Percentiles rank a stretch among this genome's conserved stretches.
These are phyloP conservation scores for Clarias pachynema DNA, from an alignment of 2,797 vertebrate genomes.

Conservation along the genomic window DNA sequence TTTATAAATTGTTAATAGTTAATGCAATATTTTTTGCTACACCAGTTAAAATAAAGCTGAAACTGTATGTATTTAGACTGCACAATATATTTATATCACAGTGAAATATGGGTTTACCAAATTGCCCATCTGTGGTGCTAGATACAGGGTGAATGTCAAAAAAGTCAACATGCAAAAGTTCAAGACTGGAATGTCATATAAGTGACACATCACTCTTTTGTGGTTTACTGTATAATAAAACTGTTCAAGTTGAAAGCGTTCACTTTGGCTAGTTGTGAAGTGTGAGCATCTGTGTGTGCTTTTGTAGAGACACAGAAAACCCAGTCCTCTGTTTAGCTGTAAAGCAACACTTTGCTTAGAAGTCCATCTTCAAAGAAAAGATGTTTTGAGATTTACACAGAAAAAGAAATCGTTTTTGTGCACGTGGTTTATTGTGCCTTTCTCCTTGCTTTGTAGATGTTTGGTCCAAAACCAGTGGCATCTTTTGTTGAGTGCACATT, in stretches of 20 bases:
- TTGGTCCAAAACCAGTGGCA: not conserved
- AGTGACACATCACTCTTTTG: not conserved
- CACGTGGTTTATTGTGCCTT: not conserved
- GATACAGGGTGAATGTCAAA: not conserved
- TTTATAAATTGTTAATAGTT: no score
- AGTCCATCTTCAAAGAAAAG: not conserved
- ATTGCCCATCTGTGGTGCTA: not conserved
- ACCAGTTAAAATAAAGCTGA: no score
- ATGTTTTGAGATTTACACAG: no score
- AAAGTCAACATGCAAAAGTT: not conserved
- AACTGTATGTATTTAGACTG: not conserved
- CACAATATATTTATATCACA: not conserved
- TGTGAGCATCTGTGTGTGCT: not conserved
- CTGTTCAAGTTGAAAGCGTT: not conserved
- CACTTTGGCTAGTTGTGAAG: not conserved
- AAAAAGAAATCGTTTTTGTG: not conserved
- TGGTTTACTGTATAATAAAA: not conserved
- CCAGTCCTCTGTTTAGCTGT: not conserved
- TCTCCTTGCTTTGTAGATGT: not conserved
- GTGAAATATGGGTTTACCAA: not conserved
- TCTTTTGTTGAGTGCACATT: slow-evolving; percentile 1
- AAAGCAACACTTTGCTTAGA: not conserved
- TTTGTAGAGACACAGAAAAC: not conserved
- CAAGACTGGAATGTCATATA: not conserved
- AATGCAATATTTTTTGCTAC: no score